Evolutionary conservation across 1,140 invertebrate species (phyloP), one percentile per base, ranked within the genome.

Genomic region (Cyrtorhinus lividipennis): DNA sequence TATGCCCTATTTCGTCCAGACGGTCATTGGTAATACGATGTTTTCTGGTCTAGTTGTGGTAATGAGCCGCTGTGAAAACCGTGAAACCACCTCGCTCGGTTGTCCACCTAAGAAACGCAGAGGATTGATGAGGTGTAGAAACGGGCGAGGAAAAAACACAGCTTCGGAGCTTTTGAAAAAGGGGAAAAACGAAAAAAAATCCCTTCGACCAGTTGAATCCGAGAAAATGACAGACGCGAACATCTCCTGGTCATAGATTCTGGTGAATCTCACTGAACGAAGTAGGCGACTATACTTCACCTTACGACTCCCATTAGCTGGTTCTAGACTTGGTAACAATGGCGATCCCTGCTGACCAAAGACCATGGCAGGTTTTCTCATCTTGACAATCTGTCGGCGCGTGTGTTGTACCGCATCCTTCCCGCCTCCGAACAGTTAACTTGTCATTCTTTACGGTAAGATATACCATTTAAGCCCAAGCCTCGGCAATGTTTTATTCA

Each of bases 371-470:
- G 56, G 22, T 58, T 58, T 26, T 58, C 22, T 24, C 3, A 24
- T 12, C 25, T 58, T 58, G 56, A 58, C 56, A 58, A 58, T 58
- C 24, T 25, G 56, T 58, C 56, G 56, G 56, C 56, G 22, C 25
- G 56, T 58, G 56, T 58, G 56, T 58, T 58, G 56, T 24, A 10
- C 48, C 10, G 5, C 48, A 10, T 20, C 20, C 18, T 20, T 53
- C 48, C 48, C 13, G 24, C 12, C 56, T 12, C 26, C 26, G 3
- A 10, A 18, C 20, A 58, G 56, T 58, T 58, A 58, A 58, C 56
- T 58, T 58, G 56, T 58, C 56, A 58, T 58, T 58, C 56, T 58
- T 58, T 58, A 58, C 56, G 56, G 56, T 58, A 58, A 58, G 56
- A 58, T 58, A 58, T 58, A 58, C 56, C 56, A 58, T 58, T 58